Evolutionary conservation across 2,888 invertebrate genomes (phyloP), one percentile per base, ranked within the genome.

Genomic region (Himalopsyche anomala): DNA sequence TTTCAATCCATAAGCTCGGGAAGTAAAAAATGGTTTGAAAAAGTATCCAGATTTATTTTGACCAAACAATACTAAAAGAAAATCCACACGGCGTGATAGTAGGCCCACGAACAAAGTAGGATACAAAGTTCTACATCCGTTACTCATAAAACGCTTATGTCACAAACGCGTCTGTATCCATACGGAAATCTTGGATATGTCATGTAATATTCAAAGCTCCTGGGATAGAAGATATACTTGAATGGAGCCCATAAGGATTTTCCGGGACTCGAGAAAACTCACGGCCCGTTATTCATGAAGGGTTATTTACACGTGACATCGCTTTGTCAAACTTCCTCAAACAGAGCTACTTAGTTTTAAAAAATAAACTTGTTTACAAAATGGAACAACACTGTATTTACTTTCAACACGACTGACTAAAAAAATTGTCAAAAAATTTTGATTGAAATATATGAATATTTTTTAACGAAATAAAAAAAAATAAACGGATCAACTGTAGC

Each of bases 171-270:
- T 28, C 74, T 74, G 36, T 74, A 74, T 74, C 19, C 74, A 74
- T 36, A 36, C 74, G 74, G 74, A 74, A 74, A 74, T 74, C 74
- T 74, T 74, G 74, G 74, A 74, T 74, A 74, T 74, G 74, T 74
- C 74, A 74, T 74, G 74, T 74, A 74, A 74, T 74, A 74, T 74
- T 74, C 74, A 74, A 74, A 74, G 74, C 74, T 74, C 74, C 38
- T 12, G 36, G 36, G 74, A 36, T 74, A 74, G 74, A 12, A 74
- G 74, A 74, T 74, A 74, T 36, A 74, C 74, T 74, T 38, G 74
- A 74, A 74, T 38, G 74, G 36, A 74, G 12, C 28, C 28, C 74
- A 36, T 74, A 74, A 36, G 36, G 74, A 28, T 74, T 74, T 74
- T 36, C 74, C 74, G 74, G 74, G 74, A 74, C 74, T 74, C 3